phyloP scores from a whole-genome alignment of 2,797 vertebrate species.

The Pithecia hirsuta region DNA sequence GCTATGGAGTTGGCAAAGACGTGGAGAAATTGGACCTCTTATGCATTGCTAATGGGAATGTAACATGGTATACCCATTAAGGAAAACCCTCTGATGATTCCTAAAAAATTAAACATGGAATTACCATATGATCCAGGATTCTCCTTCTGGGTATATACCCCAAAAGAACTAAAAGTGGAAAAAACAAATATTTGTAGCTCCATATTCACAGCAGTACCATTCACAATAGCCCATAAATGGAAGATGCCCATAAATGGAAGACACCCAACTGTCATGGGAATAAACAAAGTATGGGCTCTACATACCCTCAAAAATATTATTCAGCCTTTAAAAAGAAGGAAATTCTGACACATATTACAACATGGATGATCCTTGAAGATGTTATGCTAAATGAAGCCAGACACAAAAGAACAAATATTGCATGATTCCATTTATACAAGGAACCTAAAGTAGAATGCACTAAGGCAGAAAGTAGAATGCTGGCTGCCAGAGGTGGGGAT shows the following conservation, averaged over 20 bases:
- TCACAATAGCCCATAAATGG: neutral
- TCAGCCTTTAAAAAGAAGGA: neutral
- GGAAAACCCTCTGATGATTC: neutral
- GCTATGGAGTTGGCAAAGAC: too few species aligned
- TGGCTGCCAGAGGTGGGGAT: neutral
- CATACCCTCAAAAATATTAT: neutral
- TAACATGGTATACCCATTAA: accelerated
- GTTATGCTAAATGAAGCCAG: neutral
- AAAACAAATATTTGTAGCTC: neutral
- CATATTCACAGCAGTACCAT: neutral
- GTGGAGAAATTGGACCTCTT: neutral
- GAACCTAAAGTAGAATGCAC: neutral
- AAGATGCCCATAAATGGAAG: neutral
- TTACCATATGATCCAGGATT: neutral
- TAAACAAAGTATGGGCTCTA: neutral
- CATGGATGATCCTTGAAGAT: neutral
- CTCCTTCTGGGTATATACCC: neutral
- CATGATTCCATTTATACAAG: neutral
- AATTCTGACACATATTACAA: neutral
- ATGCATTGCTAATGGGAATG: neutral
- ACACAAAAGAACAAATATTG: neutral
- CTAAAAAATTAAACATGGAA: neutral
- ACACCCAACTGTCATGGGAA: neutral
- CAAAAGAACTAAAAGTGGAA: neutral
- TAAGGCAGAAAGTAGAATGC: neutral